Evolutionary conservation across 2,888 invertebrate genomes (phyloP).

Genomic region (Timandra comae): DNA sequence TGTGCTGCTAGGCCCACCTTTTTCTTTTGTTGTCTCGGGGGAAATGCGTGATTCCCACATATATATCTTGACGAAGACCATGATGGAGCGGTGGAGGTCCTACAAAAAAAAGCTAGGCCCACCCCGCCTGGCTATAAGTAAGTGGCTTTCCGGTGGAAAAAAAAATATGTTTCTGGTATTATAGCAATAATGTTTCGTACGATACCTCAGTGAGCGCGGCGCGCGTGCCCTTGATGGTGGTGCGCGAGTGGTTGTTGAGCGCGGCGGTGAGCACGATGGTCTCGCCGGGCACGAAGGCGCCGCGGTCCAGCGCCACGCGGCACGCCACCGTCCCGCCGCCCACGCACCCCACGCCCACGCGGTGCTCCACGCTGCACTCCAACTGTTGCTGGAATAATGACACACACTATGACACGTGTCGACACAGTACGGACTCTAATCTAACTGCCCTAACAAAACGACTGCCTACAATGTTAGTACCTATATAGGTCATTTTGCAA

Average conservation of each 20-base stretch:
- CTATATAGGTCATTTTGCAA: too few relatives aligned
- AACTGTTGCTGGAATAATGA: conserved; percentile 80
- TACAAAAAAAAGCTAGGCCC: too few relatives aligned
- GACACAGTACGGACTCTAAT: neutral
- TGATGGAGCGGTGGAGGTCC: too few relatives aligned
- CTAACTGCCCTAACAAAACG: conserved; percentile 1
- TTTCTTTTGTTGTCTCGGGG: too few relatives aligned
- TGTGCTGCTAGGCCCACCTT: too few relatives aligned
- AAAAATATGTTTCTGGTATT: too few relatives aligned
- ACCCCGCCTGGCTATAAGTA: too few relatives aligned
- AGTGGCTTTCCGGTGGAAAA: too few relatives aligned
- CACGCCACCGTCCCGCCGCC: conserved; percentile 92
- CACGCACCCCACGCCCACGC: conserved; percentile 91
- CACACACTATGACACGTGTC: neutral
- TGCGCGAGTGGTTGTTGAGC: conserved; percentile 89
- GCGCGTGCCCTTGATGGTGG: conserved; percentile 89
- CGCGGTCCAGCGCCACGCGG: conserved; percentile 90
- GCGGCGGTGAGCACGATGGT: conserved; percentile 91
- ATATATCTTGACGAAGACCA: too few relatives aligned
- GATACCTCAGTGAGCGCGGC: conserved; percentile 82
- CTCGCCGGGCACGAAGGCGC: conserved; percentile 97
- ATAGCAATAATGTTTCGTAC: too few relatives aligned
- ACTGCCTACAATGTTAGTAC: conserved; percentile 6
- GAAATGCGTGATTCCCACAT: too few relatives aligned
- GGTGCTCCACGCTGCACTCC: conserved; percentile 93